Conservation (phyloP, 2,888 invertebrate species). For the Phragmatobia fuliginosa region DNA sequence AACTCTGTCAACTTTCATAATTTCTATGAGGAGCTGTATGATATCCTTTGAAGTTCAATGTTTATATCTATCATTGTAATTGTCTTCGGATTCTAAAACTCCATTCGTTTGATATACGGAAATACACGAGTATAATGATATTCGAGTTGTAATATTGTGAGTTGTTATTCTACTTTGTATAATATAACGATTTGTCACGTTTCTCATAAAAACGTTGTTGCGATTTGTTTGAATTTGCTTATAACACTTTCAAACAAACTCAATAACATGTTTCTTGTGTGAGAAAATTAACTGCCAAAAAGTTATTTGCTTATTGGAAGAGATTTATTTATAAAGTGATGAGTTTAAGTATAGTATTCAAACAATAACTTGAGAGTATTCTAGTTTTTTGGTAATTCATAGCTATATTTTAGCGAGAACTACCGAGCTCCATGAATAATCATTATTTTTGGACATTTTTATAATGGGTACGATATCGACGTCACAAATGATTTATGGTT, state of each 20-base stretch:
- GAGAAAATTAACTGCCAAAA: slow-evolving; percentile 4
- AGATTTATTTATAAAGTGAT: slow-evolving; percentile 8
- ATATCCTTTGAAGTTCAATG: slow-evolving; percentile 66
- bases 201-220: slow-evolving; percentile 19
- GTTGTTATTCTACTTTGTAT: slow-evolving; percentile 32
- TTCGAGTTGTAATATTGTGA: slow-evolving; percentile 38
- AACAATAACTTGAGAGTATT: not conserved
- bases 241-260: slow-evolving; percentile 23
- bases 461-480: slow-evolving; percentile 72
- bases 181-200: slow-evolving; percentile 34
- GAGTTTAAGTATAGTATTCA: not conserved
- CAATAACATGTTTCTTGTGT: slow-evolving; percentile 13
- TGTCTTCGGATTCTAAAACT: slow-evolving; percentile 50
- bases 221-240: slow-evolving; percentile 32
- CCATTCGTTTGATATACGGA: slow-evolving; percentile 41
- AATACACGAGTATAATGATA: slow-evolving; percentile 44
- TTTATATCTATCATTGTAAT: slow-evolving; percentile 64
- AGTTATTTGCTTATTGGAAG: not conserved
- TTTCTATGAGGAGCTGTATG: slow-evolving; percentile 52
- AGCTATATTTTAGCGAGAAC: slow-evolving; percentile 22
- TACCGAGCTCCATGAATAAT: slow-evolving; percentile 47
- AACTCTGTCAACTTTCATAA: slow-evolving; percentile 64
- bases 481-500: slow-evolving; percentile 76
- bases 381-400: slow-evolving; percentile 19
- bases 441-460: slow-evolving; percentile 52